Conservation (phyloP, 2,113 vertebrate species). For the Donacobius atricapilla region DNA sequence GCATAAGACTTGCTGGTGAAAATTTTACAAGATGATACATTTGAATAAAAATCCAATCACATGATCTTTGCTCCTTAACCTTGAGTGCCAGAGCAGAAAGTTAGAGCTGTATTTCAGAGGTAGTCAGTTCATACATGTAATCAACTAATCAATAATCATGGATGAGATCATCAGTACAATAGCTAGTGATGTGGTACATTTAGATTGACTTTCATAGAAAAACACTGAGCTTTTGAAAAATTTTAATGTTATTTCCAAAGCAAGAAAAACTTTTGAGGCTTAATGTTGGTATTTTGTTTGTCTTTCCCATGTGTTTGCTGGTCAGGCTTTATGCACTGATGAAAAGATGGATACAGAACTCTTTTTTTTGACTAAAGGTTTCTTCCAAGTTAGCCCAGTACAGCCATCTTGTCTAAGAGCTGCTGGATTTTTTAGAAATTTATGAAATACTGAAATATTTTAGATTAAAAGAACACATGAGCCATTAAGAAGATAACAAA, state of each 20-base stretch:
- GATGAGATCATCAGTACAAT: neutral
- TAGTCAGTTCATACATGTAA: neutral
- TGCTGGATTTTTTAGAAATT: neutral
- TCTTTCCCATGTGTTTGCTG: neutral
- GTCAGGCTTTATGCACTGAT: neutral
- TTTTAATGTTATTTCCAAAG: neutral
- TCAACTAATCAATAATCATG: neutral
- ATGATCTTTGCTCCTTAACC: neutral
- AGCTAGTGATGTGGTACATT: neutral
- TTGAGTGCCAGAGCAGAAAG: neutral
- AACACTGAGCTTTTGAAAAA: accelerated
- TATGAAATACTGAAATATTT: neutral
- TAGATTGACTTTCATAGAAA: neutral
- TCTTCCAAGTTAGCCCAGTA: neutral
- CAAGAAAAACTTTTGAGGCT: neutral
- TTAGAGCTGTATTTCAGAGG: neutral
- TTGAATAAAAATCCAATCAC: neutral
- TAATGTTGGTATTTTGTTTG: neutral
- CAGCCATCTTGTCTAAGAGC: neutral
- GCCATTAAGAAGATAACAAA: neutral
- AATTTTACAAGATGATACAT: neutral
- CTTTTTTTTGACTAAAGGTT: neutral
- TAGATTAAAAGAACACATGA: accelerated
- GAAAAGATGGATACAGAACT: neutral
- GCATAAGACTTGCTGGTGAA: neutral